A percentile compares a stretch with the other conserved stretches of the same genome.
Evolutionary conservation across 2,113 vertebrate genomes (phyloP).

Genomic region (human): DNA sequence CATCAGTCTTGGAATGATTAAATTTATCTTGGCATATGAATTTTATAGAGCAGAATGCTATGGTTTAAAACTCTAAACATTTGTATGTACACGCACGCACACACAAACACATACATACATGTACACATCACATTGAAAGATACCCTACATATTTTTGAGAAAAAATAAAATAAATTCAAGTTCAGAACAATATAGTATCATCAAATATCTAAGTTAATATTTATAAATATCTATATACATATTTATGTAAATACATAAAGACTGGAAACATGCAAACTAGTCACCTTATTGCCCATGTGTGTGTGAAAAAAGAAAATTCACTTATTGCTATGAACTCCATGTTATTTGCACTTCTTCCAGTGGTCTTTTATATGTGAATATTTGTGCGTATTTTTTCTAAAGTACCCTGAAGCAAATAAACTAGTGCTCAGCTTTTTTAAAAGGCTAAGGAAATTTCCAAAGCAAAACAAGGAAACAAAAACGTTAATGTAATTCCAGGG

Average conservation of each 20-base stretch:
- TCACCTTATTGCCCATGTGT: not conserved
- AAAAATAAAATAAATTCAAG: not conserved
- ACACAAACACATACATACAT: rapidly evolving
- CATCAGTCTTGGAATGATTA: not conserved
- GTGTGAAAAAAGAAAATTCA: not conserved
- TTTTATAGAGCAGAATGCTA: not conserved
- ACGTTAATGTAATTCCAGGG: not conserved
- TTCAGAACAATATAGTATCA: not conserved
- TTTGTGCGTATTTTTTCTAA: not conserved
- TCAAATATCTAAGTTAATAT: not conserved
- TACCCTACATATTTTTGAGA: not conserved
- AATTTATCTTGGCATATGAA: not conserved
- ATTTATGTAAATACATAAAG: not conserved
- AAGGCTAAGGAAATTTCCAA: slow-evolving; percentile 10
- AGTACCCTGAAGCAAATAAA: not conserved
- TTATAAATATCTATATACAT: not conserved
- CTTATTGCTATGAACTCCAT: not conserved
- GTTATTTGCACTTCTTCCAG: not conserved
- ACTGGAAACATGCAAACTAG: not conserved
- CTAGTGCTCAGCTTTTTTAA: not conserved
- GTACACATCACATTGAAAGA: not conserved
- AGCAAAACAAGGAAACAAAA: not conserved
- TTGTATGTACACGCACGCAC: rapidly evolving
- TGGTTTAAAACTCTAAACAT: not conserved
- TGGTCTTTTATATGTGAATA: not conserved